Evolutionary conservation across 1,140 invertebrate genomes (phyloP).

Genomic region (Cheumatopsyche charites): DNA sequence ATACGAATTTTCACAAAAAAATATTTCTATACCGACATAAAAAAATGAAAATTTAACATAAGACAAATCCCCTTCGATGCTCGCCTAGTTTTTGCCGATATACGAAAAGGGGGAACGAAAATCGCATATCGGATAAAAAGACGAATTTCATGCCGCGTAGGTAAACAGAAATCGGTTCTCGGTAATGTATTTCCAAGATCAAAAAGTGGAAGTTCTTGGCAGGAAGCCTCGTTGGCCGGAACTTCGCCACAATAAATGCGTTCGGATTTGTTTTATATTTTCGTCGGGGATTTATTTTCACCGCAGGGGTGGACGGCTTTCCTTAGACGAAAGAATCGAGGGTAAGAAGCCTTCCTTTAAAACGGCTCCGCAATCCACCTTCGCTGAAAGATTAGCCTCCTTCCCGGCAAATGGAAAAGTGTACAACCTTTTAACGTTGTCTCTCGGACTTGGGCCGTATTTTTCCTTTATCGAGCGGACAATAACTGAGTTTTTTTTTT

Average conservation of each 20-base stretch:
- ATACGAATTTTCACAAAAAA: too few species aligned
- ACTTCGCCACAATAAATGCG: constrained; percentile 40
- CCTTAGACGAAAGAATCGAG: not conserved
- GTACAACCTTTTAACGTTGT: constrained; percentile 3
- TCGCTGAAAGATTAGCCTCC: constrained; percentile 28
- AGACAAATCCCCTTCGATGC: too few species aligned
- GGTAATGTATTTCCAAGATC: constrained; percentile 40
- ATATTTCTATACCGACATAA: too few species aligned
- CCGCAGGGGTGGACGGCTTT: not conserved
- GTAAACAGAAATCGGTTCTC: constrained; percentile 41
- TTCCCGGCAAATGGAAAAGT: constrained; percentile 25
- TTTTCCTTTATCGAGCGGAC: not conserved
- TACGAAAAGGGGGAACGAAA: constrained; percentile 26
- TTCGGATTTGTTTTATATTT: constrained; percentile 36
- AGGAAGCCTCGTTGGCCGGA: constrained; percentile 21
- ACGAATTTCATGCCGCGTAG: constrained; percentile 39
- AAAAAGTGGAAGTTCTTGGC: constrained; percentile 37
- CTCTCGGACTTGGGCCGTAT: not conserved
- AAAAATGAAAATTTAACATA: not conserved
- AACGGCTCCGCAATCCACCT: constrained; percentile 15
- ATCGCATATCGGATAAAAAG: constrained; percentile 35
- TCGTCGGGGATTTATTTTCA: constrained; percentile 33
- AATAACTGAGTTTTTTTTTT: not conserved
- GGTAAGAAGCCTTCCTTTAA: constrained; percentile 12
- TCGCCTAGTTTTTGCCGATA: not conserved